Conservation (phyloP, 2,113 vertebrate species). For the Dicaeum eximium region DNA sequence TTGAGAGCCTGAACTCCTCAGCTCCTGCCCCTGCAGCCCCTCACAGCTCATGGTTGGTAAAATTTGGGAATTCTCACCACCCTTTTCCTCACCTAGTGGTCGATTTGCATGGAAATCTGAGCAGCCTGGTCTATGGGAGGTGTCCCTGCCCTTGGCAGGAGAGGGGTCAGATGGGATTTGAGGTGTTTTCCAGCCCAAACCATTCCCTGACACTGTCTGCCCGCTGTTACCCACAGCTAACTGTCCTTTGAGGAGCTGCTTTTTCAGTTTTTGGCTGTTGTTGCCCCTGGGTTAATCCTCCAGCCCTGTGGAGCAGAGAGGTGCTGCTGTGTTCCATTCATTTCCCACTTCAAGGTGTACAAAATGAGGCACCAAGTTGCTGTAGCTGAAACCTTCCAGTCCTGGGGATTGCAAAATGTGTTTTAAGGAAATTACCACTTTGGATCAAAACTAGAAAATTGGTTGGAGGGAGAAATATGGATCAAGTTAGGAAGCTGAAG, state of each 20-base stretch:
- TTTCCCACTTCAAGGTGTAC: not conserved
- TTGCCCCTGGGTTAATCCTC: not conserved
- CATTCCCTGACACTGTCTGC: not conserved
- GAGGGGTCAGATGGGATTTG: not conserved
- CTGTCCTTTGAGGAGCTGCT: not conserved
- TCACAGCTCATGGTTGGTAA: not conserved
- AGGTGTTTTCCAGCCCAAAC: not conserved
- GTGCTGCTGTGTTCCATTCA: not conserved
- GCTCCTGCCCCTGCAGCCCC: not conserved
- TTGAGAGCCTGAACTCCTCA: not conserved
- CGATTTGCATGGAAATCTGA: not conserved
- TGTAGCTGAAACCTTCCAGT: not conserved
- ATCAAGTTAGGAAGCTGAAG: not conserved
- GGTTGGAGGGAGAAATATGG: not conserved
- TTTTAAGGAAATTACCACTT: not conserved
- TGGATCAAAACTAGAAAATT: not conserved
- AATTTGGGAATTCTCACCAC: not conserved
- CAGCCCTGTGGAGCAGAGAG: accelerated
- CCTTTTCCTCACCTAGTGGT: not conserved
- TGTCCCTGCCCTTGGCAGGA: not conserved
- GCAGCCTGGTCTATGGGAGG: not conserved
- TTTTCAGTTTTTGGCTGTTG: not conserved
- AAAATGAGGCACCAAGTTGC: not conserved
- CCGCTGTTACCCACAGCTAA: not conserved
- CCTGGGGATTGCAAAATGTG: not conserved